Base-by-base conservation (phyloP, 2,888 invertebrate genomes). In the Cantharis rufa region DNA sequence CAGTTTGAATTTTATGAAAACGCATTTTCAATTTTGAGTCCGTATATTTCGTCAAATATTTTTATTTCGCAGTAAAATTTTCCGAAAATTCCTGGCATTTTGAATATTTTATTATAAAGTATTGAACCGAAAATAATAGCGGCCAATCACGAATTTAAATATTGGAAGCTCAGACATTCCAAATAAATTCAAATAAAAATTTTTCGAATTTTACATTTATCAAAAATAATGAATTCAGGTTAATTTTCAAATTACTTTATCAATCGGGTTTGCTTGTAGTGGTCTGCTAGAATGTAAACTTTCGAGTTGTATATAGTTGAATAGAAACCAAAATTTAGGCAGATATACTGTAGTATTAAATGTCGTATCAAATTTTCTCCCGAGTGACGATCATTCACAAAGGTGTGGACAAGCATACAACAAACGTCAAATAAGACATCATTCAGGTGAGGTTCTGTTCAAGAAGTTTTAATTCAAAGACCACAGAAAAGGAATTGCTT, bases 361-460 rank as follows among this genome's bases (percentile, higher is more conserved):
- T 85, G 87, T 86, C 87, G 82, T 79, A 83, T 86, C 84, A 86
- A 86, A 86, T 87, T 85, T 82, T 83, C 83, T 82, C 81, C 80
- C 24, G 77, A 84, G 84, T 86, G 86, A 87, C 86, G 85, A 82
- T 84, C 84, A 86, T 87, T 87, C 86, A 86, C 74, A 70, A 82
- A 86, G 87, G 87, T 87, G 86, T 86, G 86, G 87, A 87, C 85
- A 83, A 82, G 83, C 83, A 84, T 83, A 84, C 84, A 87, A 85
- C 84, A 85, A 85, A 85, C 86, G 87, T 87, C 87, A 88, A 87
- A 87, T 86, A 88, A 84, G 83, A 83, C 84, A 86, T 87, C 86
- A 86, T 81, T 83, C 84, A 82, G 78, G 73, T 77, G 70, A 62
- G 63, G 66, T 62, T 72, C 73, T 75, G 72, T 77, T 70, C 62